Evolutionary conservation across 2,888 invertebrate species (phyloP), one percentile per base, ranked within the genome.

Genomic region (Eilema caniola): DNA sequence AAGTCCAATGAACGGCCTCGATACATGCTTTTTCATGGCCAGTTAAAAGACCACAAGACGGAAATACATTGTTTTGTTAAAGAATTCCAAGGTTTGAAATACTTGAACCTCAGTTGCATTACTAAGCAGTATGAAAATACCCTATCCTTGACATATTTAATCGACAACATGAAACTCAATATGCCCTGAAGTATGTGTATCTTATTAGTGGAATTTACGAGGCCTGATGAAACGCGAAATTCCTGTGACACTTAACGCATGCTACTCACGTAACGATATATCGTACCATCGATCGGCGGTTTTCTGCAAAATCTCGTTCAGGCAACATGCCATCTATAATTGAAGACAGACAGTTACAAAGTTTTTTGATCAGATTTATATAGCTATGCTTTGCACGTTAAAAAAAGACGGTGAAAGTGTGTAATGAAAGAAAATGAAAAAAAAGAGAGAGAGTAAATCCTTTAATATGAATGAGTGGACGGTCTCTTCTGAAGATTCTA

Each of bases 241-340:
- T 53, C n/a, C 53, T 53, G 53, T n/a, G n/a, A 53, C n/a, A 53
- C 53, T 53, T 53, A 53, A 53, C 10, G n/a, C 53, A 53, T 53
- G 53, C 53, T 53, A 53, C 53, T n/a, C 53, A 53, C 53, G 53
- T 53, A 53, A 53, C 53, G 53, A 53, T n/a, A 53, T n/a, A 53
- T 53, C n/a, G 53, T 53, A 7, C 53, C 53, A 53, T 53, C 53
- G 53, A 53, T 53, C 53, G 53, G 53, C 53, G 53, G 53, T n/a
- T 20, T 53, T 53, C n/a, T 8, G n/a, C 53, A 53, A 53, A 53
- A 53, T 53, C 53, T 53, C n/a, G n/a, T 53, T 8, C 53, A 20
- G 53, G 10, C 10, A n/a, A 53, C 10, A 53, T 53, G n/a, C 53
- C 53, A 53, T 53, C 53, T 7, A n/a, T n/a, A 53, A 53, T 53